Conservation (phyloP, 2,113 vertebrate genomes). For the Promerops cafer region DNA sequence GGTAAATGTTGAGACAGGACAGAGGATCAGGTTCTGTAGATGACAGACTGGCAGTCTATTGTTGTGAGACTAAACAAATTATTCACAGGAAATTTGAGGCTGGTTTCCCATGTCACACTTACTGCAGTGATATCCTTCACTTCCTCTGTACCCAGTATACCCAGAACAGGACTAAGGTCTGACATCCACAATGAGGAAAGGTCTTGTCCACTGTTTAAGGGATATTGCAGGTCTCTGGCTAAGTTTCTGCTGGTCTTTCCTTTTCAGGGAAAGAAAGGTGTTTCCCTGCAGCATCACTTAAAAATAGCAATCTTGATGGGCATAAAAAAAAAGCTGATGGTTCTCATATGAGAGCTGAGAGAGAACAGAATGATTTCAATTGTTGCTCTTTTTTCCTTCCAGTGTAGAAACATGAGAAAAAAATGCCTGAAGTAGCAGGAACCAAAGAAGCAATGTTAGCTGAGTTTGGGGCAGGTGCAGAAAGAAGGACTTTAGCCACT, state of each 20-base stretch:
- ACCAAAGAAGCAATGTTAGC: background rate
- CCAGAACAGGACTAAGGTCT: background rate
- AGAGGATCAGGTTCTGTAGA: background rate
- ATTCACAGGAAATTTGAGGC: background rate
- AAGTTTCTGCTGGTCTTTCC: background rate
- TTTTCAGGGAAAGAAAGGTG: background rate
- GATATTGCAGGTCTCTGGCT: background rate
- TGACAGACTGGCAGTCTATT: background rate
- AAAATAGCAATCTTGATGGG: background rate
- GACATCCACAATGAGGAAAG: background rate
- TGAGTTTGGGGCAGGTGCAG: background rate
- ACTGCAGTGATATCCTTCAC: background rate
- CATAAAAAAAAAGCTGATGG: background rate
- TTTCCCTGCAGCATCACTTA: background rate
- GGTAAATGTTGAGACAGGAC: background rate
- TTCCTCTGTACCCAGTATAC: background rate
- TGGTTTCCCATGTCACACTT: background rate
- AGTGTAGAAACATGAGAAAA: background rate
- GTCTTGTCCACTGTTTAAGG: background rate
- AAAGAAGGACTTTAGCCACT: background rate
- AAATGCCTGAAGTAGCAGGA: background rate
- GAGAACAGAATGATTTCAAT: background rate
- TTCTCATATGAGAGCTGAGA: background rate
- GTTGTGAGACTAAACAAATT: constrained; percentile 5
- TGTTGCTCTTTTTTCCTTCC: background rate